Evolutionary conservation across 2,113 vertebrate species (phyloP).

Genomic region (Forbesichthys papilliferus): DNA sequence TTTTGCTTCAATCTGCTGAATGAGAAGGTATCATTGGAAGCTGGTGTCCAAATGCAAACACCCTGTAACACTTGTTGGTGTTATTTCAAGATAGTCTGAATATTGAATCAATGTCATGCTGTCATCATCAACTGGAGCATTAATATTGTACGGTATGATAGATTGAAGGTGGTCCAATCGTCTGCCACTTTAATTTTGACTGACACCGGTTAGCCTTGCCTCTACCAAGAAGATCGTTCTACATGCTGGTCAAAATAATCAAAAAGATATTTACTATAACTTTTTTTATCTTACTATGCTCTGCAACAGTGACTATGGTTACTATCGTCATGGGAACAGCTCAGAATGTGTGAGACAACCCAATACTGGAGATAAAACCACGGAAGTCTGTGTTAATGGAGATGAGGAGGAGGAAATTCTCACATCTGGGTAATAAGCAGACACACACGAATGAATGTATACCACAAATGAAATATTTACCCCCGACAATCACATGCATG

Average conservation of each 20-base stretch:
- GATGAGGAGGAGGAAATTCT: constrained; percentile 70
- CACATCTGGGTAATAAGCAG: constrained; percentile 64
- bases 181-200: too few species aligned
- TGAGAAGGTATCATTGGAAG: too few species aligned
- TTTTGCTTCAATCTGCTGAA: too few species aligned
- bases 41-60: too few species aligned
- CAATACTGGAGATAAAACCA: constrained; percentile 51
- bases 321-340: constrained; percentile 69
- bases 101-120: too few species aligned
- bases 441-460: background rate
- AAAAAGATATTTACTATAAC: background rate
- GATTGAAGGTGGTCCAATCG: too few species aligned
- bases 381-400: constrained; percentile 71
- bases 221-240: too few species aligned
- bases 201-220: too few species aligned
- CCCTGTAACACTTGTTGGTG: too few species aligned
- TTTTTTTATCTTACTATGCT: background rate
- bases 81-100: too few species aligned
- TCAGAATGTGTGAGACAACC: constrained; percentile 74
- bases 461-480: constrained; percentile 7
- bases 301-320: constrained; percentile 77
- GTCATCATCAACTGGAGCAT: too few species aligned
- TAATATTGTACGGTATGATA: too few species aligned
- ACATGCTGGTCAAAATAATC: background rate
- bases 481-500: background rate